Evolutionary conservation across 1,140 invertebrate species (phyloP), one percentile per base, ranked within the genome.

Genomic region (Ruditapes philippinarum): DNA sequence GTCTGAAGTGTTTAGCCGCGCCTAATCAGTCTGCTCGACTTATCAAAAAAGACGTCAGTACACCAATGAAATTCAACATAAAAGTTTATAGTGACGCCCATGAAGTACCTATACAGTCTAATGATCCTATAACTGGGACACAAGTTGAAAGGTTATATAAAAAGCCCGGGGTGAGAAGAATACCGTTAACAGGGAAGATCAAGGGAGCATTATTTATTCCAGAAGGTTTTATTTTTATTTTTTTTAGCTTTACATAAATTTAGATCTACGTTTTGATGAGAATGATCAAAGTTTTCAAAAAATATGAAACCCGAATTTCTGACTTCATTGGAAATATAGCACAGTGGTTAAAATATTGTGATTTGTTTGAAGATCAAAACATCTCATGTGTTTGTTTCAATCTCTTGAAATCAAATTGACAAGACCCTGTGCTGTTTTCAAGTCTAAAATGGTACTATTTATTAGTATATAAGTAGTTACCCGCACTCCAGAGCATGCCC

Each of bases 151-250:
- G 83, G 40, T 31, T 54, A 22, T 85, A 74, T 33, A 74, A 45
- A 38, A 42, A 40, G n/a, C 83, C 83, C 0, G 45, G 51, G 1
- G 49, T 76, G 11, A 85, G n/a, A 40, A 51, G 83, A 40, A 73
- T 85, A 17, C 65, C 25, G 1, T 31, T 85, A 38, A 51, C 40
- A n/a, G 83, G 70, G 38, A 36, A 12, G 19, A 25, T 76, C 70
- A 76, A 49, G 42, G 83, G 83, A 36, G 60, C 70, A 2, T 19
- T 85, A 25, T 85, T 85, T 60, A 1, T 85, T 19, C 83, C 83
- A 38, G 45, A 74, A 74, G 83, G 83, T 85, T 25, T 9, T 54
- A 54, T 5, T 54, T 49, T 17, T 49, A 11, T 54, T 4, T 14
- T 11, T 4, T n/a, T n/a, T n/a, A n/a, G n/a, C n/a, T 54, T 54